phyloP scores from a whole-genome alignment of 2,888 invertebrate genomes.

The Ommatoiulus sabulosus region DNA sequence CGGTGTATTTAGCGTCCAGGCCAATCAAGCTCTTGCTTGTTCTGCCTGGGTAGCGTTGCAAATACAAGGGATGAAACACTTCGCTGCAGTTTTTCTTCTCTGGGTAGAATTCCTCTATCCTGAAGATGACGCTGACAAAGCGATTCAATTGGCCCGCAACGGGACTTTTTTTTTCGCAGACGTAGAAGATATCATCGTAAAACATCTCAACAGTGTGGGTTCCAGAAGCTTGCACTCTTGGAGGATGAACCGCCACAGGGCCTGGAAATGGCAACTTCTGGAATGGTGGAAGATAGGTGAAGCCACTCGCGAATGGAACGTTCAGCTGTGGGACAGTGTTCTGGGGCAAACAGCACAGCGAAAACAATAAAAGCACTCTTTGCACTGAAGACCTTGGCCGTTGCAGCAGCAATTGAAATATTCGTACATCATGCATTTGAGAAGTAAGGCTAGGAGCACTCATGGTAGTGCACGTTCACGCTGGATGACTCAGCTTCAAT shows the following conservation, averaged over 20 bases:
- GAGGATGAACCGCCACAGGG: not conserved
- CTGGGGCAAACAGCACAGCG: not conserved
- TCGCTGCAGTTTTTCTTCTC: not conserved
- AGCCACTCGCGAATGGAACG: not conserved
- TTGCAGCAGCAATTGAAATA: too few relatives aligned
- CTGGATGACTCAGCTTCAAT: too few relatives aligned
- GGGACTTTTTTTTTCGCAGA: not conserved
- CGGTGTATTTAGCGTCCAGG: not conserved
- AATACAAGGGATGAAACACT: not conserved
- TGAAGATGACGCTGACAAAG: not conserved
- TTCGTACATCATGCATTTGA: too few relatives aligned
- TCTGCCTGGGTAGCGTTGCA: not conserved
- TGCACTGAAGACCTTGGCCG: too few relatives aligned
- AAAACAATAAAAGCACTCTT: not conserved
- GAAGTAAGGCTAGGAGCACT: too few relatives aligned
- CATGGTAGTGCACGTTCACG: too few relatives aligned
- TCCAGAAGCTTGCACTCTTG: not conserved
- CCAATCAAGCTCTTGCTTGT: not conserved
- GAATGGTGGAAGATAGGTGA: not conserved
- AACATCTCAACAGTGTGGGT: not conserved
- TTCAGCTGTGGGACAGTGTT: not conserved
- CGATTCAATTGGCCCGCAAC: too few relatives aligned
- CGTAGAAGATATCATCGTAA: not conserved
- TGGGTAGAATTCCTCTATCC: not conserved
- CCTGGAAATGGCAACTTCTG: too few relatives aligned